Evolutionary conservation across 2,113 vertebrate genomes (phyloP).

Genomic region (Neogale vison): DNA sequence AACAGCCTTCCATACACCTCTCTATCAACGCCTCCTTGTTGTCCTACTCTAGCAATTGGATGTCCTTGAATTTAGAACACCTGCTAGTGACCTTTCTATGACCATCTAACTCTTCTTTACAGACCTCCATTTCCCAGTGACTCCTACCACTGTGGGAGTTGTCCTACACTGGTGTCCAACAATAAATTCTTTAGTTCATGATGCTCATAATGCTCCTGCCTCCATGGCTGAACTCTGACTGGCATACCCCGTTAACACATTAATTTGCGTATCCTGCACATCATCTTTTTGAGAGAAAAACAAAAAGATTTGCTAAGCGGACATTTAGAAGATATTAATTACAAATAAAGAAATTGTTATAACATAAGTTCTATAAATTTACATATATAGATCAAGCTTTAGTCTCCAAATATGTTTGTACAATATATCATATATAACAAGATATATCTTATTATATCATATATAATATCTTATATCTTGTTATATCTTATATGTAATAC

Average conservation of each 20-base stretch:
- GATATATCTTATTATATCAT: not conserved
- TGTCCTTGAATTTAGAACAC: not conserved
- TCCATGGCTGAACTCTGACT: not conserved
- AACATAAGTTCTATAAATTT: not conserved
- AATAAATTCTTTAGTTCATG: not conserved
- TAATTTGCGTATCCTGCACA: not conserved
- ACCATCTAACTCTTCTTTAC: not conserved
- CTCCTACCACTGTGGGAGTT: too few species aligned
- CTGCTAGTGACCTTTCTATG: not conserved
- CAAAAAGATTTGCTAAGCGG: not conserved
- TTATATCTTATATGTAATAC: too few species aligned
- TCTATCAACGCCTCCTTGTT: not conserved
- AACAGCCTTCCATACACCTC: not conserved
- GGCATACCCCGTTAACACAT: slow-evolving; percentile 28
- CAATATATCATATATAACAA: not conserved
- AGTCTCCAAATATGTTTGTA: not conserved
- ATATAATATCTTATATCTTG: too few species aligned
- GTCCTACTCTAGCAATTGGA: not conserved
- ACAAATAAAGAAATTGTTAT: not conserved
- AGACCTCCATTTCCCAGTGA: not conserved
- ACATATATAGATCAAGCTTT: not conserved
- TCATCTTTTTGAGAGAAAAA: not conserved
- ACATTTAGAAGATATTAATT: slow-evolving; percentile 40
- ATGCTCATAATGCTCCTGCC: not conserved
- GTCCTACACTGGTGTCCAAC: not conserved